Conservation (phyloP, 2,113 vertebrate genomes). For the Brienomyrus longianalis region DNA sequence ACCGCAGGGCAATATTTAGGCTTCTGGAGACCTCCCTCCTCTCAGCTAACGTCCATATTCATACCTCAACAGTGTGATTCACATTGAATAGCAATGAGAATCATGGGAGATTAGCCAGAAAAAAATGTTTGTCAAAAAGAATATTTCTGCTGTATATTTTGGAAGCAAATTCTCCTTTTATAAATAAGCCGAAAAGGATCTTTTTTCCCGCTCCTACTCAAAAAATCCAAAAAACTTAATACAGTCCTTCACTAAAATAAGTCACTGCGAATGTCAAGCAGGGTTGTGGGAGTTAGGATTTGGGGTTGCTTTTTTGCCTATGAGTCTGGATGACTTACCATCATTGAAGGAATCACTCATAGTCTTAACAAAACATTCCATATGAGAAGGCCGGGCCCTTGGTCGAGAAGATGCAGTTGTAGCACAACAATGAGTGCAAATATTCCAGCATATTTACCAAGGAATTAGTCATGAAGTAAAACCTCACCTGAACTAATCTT, state of each 20-base stretch:
- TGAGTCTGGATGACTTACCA: background rate
- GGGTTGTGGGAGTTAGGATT: background rate
- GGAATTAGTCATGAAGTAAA: background rate
- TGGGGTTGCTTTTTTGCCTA: background rate
- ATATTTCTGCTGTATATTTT: background rate
- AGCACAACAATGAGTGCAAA: background rate
- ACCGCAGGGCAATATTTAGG: background rate
- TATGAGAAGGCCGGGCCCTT: background rate
- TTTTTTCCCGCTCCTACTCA: background rate
- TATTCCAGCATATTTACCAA: background rate
- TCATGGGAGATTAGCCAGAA: background rate
- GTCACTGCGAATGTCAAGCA: background rate
- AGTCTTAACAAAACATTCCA: background rate
- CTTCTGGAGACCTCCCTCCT: background rate
- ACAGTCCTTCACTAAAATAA: background rate
- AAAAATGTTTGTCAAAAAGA: constrained; percentile 12
- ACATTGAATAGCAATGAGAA: background rate
- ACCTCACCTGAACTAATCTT: background rate
- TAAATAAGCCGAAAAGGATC: background rate
- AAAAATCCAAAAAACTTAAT: background rate
- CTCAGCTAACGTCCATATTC: background rate
- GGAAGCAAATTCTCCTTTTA: background rate
- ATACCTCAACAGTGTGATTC: background rate
- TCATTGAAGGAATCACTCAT: background rate
- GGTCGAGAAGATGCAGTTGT: background rate